phyloP scores from a whole-genome alignment of 2,113 vertebrate genomes.

The Erythrocebus patas region DNA sequence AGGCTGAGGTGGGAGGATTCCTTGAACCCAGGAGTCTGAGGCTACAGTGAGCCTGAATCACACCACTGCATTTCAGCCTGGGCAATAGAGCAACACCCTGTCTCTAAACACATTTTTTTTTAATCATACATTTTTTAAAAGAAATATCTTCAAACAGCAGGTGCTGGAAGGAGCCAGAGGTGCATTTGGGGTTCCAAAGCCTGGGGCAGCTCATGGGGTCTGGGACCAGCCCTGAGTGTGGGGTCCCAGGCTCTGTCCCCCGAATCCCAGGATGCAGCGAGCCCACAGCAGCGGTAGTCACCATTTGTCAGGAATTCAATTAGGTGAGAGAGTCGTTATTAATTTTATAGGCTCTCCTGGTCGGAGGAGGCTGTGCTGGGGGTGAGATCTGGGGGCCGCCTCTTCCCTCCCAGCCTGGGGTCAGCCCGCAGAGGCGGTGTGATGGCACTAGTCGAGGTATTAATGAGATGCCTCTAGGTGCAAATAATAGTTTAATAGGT shows the following conservation, averaged over 20 bases:
- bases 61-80: background rate
- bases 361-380: conserved; percentile 79
- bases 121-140: background rate
- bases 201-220: background rate
- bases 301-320: conserved; percentile 85
- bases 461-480: conserved; percentile 99
- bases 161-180: background rate
- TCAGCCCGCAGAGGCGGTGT: conserved; percentile 88
- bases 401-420: conserved; percentile 85
- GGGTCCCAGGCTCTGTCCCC: background rate
- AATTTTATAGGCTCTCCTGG: conserved; percentile 87
- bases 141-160: background rate
- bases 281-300: conserved; percentile 41
- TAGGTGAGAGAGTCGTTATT: conserved; percentile 81
- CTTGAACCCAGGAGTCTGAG: background rate
- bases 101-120: background rate
- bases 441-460: conserved; percentile 90
- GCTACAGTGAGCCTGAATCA: no score
- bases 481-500: conserved; percentile 99
- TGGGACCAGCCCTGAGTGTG: background rate
- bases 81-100: background rate
- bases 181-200: accelerated
- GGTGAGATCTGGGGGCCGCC: conserved; percentile 83
- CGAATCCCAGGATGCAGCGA: background rate
- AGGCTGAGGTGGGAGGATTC: background rate